Evolutionary conservation across 2,888 invertebrate species (phyloP).

Genomic region (Drosophila borborema): DNA sequence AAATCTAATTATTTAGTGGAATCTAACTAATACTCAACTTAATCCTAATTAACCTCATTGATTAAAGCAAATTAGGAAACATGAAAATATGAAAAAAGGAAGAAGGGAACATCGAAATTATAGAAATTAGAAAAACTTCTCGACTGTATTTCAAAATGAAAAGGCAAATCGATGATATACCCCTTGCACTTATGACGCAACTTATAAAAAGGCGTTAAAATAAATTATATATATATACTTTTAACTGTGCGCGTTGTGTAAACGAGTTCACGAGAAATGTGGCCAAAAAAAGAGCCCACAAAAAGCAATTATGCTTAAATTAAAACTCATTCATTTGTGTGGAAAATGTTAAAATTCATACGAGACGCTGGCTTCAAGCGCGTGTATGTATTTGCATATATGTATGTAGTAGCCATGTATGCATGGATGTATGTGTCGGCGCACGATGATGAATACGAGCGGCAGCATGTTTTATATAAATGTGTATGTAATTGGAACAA

Average conservation of each 20-base stretch:
- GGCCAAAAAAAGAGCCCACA: constrained; percentile 59
- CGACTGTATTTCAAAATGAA: background rate
- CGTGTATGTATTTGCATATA: constrained; percentile 15
- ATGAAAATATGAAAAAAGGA: no score
- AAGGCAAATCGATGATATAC: constrained; percentile 12
- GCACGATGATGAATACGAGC: constrained; percentile 29
- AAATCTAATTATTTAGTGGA: no score
- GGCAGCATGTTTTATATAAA: constrained; percentile 1
- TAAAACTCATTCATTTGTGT: constrained; percentile 80
- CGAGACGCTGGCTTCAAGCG: constrained; percentile 45
- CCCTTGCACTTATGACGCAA: constrained; percentile 8
- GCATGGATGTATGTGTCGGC: constrained; percentile 15
- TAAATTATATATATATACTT: constrained; percentile 17
- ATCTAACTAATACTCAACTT: no score
- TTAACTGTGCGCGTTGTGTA: constrained; percentile 6
- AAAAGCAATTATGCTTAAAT: constrained; percentile 81
- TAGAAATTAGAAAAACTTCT: background rate
- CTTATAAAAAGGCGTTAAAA: constrained; percentile 46
- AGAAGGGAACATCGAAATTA: background rate
- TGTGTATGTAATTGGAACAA: constrained; percentile 31
- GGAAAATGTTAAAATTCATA: constrained; percentile 71
- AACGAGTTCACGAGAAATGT: constrained; percentile 41
- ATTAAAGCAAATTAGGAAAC: background rate
- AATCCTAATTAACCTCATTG: no score
- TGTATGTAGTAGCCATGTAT: constrained; percentile 1